Base-by-base conservation (phyloP, 2,888 invertebrate genomes). In the Thereva unica region DNA sequence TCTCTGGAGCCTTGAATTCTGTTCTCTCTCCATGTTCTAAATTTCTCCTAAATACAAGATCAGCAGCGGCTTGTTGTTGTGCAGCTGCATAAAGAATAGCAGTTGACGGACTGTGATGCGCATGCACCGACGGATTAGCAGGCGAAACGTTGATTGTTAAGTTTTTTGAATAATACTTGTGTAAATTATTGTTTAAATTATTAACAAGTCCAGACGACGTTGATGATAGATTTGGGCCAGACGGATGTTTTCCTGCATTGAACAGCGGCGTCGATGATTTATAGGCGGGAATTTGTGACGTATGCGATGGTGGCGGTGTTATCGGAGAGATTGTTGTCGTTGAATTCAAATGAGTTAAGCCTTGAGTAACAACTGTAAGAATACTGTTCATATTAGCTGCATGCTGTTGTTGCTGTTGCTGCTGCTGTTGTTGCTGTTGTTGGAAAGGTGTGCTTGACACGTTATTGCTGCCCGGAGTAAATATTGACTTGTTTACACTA, bases 271-370 rank as follows among this genome's bases (percentile, higher is more conserved):
- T 47, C 37, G 66, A 66, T 49, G 61, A 63, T 41, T 69, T 69
- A 37, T 67, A 69, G n/a, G 54, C 38, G 8, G 65, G 37, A 12
- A 66, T 23, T 53, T 67, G 67, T 4, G 64, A 41, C 40, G 64
- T 54, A 68, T 41, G 73, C 44, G 74, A 74, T 1, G 74, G 72
- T 3, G 78, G 77, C 34, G 79, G 78, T n/a, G 78, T 80, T 50
- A 80, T 76, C 1, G 80, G 80, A 3, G 81, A 80, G 71, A 80
- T 80, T 10, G 80, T 80, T 34, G 81, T 79, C 55, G 79, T 77
- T 40, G 81, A 75, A 72, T 80, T 80, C 57, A 80, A 73, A 70
- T 80, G 80, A 71, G 80, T 79, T 40, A 79, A 71, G 3, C 79
- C 79, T 69, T 80, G 79, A 42, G 81, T 78, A 35, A 78, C 78